Conservation (phyloP, 1,140 invertebrate species). For the Limonius californicus region DNA sequence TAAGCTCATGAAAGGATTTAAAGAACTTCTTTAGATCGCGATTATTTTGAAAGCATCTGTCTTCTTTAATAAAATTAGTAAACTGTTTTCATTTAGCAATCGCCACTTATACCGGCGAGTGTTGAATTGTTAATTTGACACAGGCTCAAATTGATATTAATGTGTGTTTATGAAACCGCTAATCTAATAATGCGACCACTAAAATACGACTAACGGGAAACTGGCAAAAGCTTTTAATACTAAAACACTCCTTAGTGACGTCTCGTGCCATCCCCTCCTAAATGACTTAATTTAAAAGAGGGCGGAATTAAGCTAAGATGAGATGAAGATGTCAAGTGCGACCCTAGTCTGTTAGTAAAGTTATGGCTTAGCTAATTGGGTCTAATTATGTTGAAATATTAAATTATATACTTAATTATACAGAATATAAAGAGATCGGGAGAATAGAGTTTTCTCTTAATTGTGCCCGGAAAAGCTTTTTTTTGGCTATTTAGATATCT, state of each 20-base stretch:
- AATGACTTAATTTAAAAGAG: constrained; percentile 31
- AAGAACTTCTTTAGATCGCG: background rate
- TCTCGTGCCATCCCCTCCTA: constrained; percentile 27
- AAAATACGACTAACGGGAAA: constrained; percentile 27
- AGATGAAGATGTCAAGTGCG: constrained; percentile 32
- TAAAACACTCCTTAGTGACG: constrained; percentile 27
- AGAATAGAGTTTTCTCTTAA: no score
- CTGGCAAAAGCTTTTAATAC: constrained; percentile 27
- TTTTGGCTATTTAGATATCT: no score
- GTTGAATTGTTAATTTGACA: constrained; percentile 30
- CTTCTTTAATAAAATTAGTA: constrained; percentile 1
- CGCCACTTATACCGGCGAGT: background rate
- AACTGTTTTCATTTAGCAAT: constrained; percentile 7
- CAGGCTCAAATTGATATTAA: constrained; percentile 34
- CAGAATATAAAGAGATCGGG: background rate
- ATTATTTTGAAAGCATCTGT: constrained; percentile 12
- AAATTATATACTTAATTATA: constrained; percentile 8
- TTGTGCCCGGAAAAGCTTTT: no score
- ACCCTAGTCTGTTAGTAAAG: constrained; percentile 13
- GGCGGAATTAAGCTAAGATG: constrained; percentile 29
- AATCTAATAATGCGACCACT: constrained; percentile 33
- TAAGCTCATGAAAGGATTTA: no score
- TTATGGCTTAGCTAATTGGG: constrained; percentile 10
- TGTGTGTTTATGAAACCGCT: constrained; percentile 33
- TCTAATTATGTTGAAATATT: constrained; percentile 16